Evolutionary conservation across 2,113 vertebrate genomes (phyloP), one percentile per base, ranked within the genome.

Genomic region (Cheilinus undulatus): DNA sequence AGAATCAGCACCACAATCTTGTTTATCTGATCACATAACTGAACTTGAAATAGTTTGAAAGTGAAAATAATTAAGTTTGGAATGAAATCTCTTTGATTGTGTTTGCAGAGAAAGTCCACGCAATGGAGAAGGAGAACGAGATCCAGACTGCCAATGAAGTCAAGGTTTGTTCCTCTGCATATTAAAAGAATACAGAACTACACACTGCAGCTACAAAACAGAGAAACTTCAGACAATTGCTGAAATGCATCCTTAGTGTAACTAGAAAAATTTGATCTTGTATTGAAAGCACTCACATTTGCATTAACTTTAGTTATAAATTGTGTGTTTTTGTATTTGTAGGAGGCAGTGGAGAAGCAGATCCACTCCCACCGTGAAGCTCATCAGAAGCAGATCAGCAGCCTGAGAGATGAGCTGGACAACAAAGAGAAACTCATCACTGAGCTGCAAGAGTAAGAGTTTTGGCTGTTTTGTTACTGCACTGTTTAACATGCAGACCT

Each of bases 281-380:
- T n/a, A n/a, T n/a, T n/a, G n/a, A n/a, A n/a, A n/a, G n/a, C n/a
- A n/a, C n/a, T n/a, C n/a, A n/a, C n/a, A n/a, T n/a, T n/a, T n/a
- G n/a, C n/a, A n/a, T n/a, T n/a, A 23, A 17, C 26, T 17, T 10
- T 0, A 1, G 3, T 8, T 53, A 6, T 3, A 12, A 1, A 36
- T 27, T 11, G 7, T 23, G 22, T 22, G 7, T 63, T 22, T 63
- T 0, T 73, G 58, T 60, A 38, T 72, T 20, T 70, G 48, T 72
- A 99, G 97, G 96, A 98, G 93, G 96, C 97, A 10, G 97, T 98
- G 88, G 97, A 99, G 72, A 96, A 97, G 63, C 97, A 98, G 92
- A 98, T 99, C 76, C 96, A 97, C 64, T 97, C 95, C 75, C 97
- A 99, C 88, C 95, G 97, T 51, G 97, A 99, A 76, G 95, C 96